Evolutionary conservation across 53 echinoderm and acorn worm species (phyloP).

Genomic region (Echinometra lucunter): DNA sequence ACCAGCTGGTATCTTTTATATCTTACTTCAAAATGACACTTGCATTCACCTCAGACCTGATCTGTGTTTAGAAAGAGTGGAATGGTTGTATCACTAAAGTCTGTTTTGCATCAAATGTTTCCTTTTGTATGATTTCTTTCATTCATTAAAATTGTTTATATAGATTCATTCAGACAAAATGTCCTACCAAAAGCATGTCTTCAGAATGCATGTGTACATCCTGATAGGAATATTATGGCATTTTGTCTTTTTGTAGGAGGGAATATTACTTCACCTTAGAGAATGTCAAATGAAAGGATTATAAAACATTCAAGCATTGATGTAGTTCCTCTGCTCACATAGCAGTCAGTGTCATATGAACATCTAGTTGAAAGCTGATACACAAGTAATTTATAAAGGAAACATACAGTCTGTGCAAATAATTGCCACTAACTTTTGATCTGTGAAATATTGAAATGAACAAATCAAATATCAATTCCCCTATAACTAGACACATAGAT

Average conservation of each 20-base stretch:
- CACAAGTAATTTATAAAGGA: neutral
- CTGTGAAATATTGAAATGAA: neutral
- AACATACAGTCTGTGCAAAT: neutral
- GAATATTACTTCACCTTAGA: neutral
- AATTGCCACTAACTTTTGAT: neutral
- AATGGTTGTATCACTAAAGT: neutral
- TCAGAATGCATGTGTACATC: too few species aligned
- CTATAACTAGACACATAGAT: too few species aligned
- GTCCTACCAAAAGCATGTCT: too few species aligned
- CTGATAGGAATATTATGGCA: neutral
- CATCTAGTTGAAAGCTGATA: neutral
- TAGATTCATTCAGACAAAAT: neutral
- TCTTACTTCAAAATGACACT: neutral
- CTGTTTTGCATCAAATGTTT: neutral
- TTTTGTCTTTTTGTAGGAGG: neutral
- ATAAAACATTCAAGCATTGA: neutral
- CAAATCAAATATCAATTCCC: too few species aligned
- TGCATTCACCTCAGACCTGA: neutral
- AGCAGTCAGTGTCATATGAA: neutral
- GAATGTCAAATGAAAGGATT: neutral
- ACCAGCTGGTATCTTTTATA: neutral
- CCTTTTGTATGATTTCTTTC: neutral
- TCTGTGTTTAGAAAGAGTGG: neutral
- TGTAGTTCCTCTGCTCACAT: neutral
- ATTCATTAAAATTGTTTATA: too few species aligned